Percentiles rank a stretch among this genome's conserved stretches.
These are phyloP conservation scores for Zosterops japonicus DNA, from an alignment of 2,113 vertebrate species.

Conservation along the genomic window DNA sequence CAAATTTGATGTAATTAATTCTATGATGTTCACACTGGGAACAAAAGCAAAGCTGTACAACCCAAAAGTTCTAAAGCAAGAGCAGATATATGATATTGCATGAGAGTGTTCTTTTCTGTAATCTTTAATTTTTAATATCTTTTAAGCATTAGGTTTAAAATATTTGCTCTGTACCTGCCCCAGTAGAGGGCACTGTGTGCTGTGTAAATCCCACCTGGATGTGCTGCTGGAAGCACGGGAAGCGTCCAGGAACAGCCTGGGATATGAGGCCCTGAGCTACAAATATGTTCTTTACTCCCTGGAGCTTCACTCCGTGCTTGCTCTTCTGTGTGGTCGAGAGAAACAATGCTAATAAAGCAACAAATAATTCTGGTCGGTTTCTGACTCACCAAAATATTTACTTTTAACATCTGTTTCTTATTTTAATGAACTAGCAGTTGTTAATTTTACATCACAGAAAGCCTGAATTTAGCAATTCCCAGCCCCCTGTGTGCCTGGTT, in stretches of 20 bases:
- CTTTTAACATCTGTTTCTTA: background rate
- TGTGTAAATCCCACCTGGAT: background rate
- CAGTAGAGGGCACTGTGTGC: slow-evolving; percentile 44
- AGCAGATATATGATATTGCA: fast-evolving
- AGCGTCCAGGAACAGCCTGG: background rate
- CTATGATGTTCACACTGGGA: background rate
- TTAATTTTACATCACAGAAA: background rate
- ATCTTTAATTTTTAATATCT: background rate
- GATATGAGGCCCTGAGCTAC: background rate
- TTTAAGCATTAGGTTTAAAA: background rate
- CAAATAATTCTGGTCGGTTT: background rate
- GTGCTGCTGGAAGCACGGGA: background rate
- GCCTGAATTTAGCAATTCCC: background rate
- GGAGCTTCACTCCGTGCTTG: background rate
- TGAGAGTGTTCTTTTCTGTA: background rate
- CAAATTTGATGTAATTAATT: background rate
- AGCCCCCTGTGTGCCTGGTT: background rate
- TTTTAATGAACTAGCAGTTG: background rate
- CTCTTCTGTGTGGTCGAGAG: background rate
- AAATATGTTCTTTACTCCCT: background rate
- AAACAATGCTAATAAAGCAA: background rate
- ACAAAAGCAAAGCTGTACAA: background rate
- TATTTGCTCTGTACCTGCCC: background rate
- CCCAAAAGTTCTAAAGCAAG: background rate
- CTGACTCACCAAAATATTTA: background rate